Base-by-base conservation (phyloP, 2,888 invertebrate genomes). In the Ochropacha duplaris region DNA sequence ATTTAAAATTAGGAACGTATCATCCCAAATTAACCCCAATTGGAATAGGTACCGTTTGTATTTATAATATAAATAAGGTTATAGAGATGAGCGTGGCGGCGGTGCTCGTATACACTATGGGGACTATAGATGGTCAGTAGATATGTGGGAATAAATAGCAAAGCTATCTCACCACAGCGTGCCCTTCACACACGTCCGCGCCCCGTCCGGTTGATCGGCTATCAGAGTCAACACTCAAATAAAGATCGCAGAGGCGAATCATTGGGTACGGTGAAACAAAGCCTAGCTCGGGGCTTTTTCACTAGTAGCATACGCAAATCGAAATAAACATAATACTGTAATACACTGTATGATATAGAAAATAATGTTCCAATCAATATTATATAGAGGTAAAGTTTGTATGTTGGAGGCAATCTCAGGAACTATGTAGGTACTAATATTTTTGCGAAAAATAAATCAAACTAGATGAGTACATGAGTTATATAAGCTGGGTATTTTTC, bases 221-320 rank as follows among this genome's bases (percentile, higher is more conserved):
- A 54, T 31, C 61, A 62, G 31, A 60, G 64, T 65, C 64, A 69
- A 70, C 69, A 69, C 61, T 64, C 65, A 31, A 54, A 49, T 49
- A 55, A 56, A 62, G 62, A 71, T 60, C 63, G 63, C 54, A 64
- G 50, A 54, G 57, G 55, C 36, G 58, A 56, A 59, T 55, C 54
- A 57, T 55, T 50, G 64, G 57, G 50, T 57, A 49, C 55, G 60
- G 58, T 34, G 52, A 34, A 59, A 67, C 62, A 64, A 66, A 65
- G 61, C 50, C 56, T 52, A 52, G 57, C 67, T 61, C 51, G 60
- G 31, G 63, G 61, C 61, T 56, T 60, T 61, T 65, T 66, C 58
- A 26, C 28, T 44, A 31, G 14, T 19, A 16, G 50, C 36, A 54
- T 50, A 34, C 49, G 3, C 31, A 2, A 52, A 31, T 11, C 34